Evolutionary conservation across 2,888 invertebrate genomes (phyloP).

Genomic region (Drosophila rubida): DNA sequence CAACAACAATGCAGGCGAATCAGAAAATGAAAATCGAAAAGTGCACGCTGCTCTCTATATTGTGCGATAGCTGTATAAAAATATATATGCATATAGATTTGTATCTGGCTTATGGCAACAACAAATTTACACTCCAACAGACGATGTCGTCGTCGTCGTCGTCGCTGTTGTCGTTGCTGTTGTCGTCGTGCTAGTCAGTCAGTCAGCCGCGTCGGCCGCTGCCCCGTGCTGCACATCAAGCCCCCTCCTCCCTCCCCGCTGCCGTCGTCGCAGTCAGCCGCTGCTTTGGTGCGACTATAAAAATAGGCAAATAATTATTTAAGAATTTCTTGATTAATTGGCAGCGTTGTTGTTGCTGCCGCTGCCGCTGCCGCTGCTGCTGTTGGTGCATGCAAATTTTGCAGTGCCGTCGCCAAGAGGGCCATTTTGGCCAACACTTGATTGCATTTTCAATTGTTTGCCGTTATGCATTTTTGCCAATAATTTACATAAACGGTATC

Average conservation of each 20-base stretch:
- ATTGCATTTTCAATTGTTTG: constrained; percentile 82
- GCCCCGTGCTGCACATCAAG: constrained; percentile 44
- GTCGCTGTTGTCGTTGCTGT: constrained; percentile 22
- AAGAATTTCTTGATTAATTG: constrained; percentile 84
- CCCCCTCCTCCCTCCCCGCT: constrained; percentile 5
- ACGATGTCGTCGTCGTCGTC: constrained; percentile 54
- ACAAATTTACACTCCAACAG: constrained; percentile 73
- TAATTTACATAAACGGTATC: constrained; percentile 75
- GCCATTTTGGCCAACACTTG: constrained; percentile 80
- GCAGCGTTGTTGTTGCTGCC: constrained; percentile 64
- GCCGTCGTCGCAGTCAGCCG: constrained; percentile 14
- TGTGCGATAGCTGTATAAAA: constrained; percentile 28
- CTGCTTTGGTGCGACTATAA: constrained; percentile 63
- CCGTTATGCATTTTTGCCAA: constrained; percentile 80
- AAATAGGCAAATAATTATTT: constrained; percentile 84
- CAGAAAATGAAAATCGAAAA: constrained; percentile 78
- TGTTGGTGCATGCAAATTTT: constrained; percentile 60
- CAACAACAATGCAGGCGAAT: constrained; percentile 73
- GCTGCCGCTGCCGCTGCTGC: constrained; percentile 16
- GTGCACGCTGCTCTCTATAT: constrained; percentile 57
- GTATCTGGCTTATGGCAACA: constrained; percentile 61
- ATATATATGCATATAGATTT: constrained; percentile 51
- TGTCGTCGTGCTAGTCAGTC: constrained; percentile 73
- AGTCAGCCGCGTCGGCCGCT: constrained; percentile 74
- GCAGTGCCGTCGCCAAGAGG: constrained; percentile 47